Conservation (phyloP, 2,113 vertebrate species). For the Cebus imitator region DNA sequence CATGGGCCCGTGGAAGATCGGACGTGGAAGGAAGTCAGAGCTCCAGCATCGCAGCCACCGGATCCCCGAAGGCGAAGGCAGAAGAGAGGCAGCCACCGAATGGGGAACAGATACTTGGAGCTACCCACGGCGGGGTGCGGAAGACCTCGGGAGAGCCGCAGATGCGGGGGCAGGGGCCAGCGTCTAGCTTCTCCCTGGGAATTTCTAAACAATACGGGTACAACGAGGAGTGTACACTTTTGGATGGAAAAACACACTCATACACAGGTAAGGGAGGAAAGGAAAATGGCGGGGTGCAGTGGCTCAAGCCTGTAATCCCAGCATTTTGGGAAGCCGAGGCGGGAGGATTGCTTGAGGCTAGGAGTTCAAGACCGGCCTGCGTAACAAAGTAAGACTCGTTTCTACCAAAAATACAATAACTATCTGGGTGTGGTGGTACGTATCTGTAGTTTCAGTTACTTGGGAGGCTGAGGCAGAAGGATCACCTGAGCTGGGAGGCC, state of each 20-base stretch:
- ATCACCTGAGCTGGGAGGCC: no score
- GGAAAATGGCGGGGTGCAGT: not conserved
- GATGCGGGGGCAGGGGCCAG: fast-evolving
- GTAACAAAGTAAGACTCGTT: no score
- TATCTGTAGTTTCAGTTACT: no score
- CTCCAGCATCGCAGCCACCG: fast-evolving
- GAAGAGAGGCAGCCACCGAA: fast-evolving
- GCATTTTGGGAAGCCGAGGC: no score
- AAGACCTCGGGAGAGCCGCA: fast-evolving
- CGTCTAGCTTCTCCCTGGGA: no score
- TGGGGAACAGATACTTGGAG: fast-evolving
- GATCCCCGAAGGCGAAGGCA: fast-evolving
- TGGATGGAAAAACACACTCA: no score
- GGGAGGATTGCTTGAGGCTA: no score
- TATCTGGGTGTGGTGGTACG: fast-evolving
- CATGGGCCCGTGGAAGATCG: fast-evolving
- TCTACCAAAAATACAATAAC: no score
- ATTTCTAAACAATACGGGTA: fast-evolving
- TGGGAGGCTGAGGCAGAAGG: no score
- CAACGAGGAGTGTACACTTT: fast-evolving
- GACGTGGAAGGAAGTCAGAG: fast-evolving
- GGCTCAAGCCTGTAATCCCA: no score
- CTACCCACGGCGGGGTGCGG: no score
- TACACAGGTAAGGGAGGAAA: fast-evolving
- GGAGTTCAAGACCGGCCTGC: no score